Evolutionary conservation across 2,888 invertebrate genomes (phyloP).

Genomic region (Mongoloraphidia duomilia): DNA sequence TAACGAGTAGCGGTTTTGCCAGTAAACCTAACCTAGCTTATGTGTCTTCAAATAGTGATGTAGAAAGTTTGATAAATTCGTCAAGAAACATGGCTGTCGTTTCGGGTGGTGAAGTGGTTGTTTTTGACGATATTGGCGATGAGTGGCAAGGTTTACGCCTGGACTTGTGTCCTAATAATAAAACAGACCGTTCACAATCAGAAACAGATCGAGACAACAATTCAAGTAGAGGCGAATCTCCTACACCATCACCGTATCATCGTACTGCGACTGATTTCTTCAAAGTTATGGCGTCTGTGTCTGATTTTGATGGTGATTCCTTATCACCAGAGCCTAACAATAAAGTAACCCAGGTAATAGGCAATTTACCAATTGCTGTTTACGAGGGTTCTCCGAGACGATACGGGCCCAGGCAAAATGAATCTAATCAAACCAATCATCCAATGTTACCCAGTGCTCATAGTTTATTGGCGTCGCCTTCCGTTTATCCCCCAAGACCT

Average conservation of each 20-base stretch:
- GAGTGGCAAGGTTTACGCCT: slow-evolving; percentile 50
- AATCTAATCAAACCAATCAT: slow-evolving; percentile 25
- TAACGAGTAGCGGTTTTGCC: slow-evolving; percentile 8
- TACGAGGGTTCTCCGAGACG: slow-evolving; percentile 83
- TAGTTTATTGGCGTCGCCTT: slow-evolving; percentile 45
- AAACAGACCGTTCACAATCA: not conserved
- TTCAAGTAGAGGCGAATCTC: slow-evolving; percentile 15
- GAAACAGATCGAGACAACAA: slow-evolving; percentile 3
- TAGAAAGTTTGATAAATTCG: slow-evolving; percentile 22
- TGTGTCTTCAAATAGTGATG: slow-evolving; percentile 24
- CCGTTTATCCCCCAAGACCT: slow-evolving; percentile 63
- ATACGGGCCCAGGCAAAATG: slow-evolving; percentile 51
- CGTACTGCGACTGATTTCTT: slow-evolving; percentile 33
- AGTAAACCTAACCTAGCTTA: slow-evolving; percentile 26
- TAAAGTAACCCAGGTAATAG: slow-evolving; percentile 53
- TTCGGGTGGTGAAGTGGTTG: slow-evolving; percentile 51
- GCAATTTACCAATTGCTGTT: slow-evolving; percentile 79
- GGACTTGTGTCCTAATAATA: slow-evolving; percentile 4
- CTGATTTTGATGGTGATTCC: slow-evolving; percentile 72
- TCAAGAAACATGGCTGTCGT: slow-evolving; percentile 28
- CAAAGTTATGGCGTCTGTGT: slow-evolving; percentile 56
- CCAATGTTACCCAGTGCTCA: slow-evolving; percentile 40
- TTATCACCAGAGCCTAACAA: slow-evolving; percentile 49
- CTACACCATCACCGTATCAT: slow-evolving; percentile 26
- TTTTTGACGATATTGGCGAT: slow-evolving; percentile 76